Conservation (phyloP, 2,113 vertebrate genomes). For the Calonectris borealis region DNA sequence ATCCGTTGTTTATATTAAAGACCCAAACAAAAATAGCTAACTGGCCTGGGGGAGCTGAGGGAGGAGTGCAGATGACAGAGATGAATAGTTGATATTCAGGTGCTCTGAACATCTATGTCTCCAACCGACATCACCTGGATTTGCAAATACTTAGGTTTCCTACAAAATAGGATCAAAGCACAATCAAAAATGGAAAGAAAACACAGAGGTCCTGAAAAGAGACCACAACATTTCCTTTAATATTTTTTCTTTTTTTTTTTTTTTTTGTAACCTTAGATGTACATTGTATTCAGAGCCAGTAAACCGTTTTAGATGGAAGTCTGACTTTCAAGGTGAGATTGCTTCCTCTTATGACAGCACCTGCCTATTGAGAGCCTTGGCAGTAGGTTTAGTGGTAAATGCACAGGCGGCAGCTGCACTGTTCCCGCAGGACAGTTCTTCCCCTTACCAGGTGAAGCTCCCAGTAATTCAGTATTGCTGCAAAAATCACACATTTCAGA, state of each 20-base stretch:
- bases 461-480: not conserved
- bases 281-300: not conserved
- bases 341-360: not conserved
- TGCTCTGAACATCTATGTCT: not conserved
- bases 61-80: not conserved
- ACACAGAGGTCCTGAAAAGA: not conserved
- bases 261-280: not conserved
- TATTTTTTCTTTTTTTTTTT: too few relatives aligned
- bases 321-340: not conserved
- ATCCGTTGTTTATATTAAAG: not conserved
- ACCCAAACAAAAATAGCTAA: not conserved
- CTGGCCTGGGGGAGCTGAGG: not conserved
- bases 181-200: not conserved
- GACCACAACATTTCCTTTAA: not conserved
- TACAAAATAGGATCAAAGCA: not conserved
- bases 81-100: not conserved
- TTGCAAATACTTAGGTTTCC: not conserved
- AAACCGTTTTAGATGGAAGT: not conserved
- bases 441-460: not conserved
- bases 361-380: accelerated
- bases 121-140: not conserved
- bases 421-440: not conserved
- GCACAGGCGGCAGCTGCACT: not conserved
- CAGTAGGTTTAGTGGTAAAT: not conserved
- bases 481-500: not conserved